Percentiles rank a stretch among this genome's conserved stretches.
These are phyloP conservation scores for Neotragus pygmaeus DNA, from an alignment of 2,113 vertebrate species.

Conservation along the genomic window DNA sequence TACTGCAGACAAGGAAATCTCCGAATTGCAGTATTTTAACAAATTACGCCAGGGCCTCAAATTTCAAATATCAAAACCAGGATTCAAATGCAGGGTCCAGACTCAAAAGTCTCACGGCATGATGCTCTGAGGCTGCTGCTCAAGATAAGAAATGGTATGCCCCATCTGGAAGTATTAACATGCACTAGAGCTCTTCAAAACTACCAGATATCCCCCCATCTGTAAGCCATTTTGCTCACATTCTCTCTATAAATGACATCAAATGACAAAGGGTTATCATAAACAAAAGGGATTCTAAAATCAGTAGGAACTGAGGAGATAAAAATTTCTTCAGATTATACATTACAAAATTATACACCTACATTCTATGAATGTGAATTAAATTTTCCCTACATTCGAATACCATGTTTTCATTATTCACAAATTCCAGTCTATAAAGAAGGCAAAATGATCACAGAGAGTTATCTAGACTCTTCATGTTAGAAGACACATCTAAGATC, in stretches of 20 bases:
- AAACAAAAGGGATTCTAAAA: background rate
- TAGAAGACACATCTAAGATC: background rate
- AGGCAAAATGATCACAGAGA: background rate
- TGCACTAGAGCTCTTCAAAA: background rate
- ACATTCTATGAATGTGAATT: background rate
- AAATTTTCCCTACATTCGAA: background rate
- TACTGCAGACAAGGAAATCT: background rate
- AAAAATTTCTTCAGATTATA: background rate
- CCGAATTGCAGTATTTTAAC: background rate
- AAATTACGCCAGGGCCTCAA: background rate
- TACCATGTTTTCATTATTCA: background rate
- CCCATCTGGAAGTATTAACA: background rate
- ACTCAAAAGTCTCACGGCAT: accelerated
- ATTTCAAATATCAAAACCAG: background rate
- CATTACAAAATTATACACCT: background rate
- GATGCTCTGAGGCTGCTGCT: background rate
- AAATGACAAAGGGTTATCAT: background rate
- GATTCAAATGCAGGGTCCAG: background rate
- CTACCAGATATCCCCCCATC: background rate
- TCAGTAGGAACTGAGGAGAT: background rate
- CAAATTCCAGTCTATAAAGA: background rate
- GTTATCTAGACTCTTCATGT: background rate
- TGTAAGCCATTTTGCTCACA: background rate
- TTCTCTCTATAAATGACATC: background rate
- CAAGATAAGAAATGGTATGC: background rate